Evolutionary conservation across 2,888 invertebrate genomes (phyloP).

Genomic region (Brachyopa scutellaris): DNA sequence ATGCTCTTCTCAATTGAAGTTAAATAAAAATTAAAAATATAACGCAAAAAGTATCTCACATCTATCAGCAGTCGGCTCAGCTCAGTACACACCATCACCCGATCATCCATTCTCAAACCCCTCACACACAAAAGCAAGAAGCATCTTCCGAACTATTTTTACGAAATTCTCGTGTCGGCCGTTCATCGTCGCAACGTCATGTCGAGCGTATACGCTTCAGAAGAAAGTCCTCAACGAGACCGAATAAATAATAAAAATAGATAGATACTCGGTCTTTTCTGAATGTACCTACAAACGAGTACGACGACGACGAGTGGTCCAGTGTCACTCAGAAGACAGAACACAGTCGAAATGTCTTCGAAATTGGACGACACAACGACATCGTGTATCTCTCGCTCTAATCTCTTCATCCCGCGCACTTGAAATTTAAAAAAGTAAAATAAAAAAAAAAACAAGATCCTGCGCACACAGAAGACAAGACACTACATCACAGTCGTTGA

Average conservation of each 20-base stretch:
- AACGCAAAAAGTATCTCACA: conserved; percentile 37
- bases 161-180: conserved; percentile 44
- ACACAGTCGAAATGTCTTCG: conserved; percentile 46
- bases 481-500: conserved; percentile 12
- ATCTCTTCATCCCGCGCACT: conserved; percentile 55
- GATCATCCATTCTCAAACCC: conserved; percentile 24
- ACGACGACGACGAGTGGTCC: too few relatives aligned
- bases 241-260: conserved; percentile 26
- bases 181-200: conserved; percentile 30
- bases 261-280: conserved; percentile 53
- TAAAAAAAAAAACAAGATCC: conserved; percentile 51
- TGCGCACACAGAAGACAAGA: conserved; percentile 59
- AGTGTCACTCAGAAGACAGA: too few relatives aligned
- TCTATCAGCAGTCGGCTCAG: conserved; percentile 13
- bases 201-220: conserved; percentile 44
- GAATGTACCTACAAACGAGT: conserved; percentile 6
- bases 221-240: conserved; percentile 35
- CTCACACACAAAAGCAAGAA: conserved; percentile 22
- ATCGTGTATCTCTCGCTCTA: conserved; percentile 44
- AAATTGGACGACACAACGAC: not conserved
- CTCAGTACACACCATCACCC: conserved; percentile 11
- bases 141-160: conserved; percentile 58
- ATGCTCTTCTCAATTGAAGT: conserved; percentile 34
- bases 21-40: conserved; percentile 47
- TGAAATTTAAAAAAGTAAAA: conserved; percentile 7